A percentile compares a stretch with the other conserved stretches of the same genome.
Conservation (phyloP, 2,113 vertebrate genomes). For the Equus quagga region DNA sequence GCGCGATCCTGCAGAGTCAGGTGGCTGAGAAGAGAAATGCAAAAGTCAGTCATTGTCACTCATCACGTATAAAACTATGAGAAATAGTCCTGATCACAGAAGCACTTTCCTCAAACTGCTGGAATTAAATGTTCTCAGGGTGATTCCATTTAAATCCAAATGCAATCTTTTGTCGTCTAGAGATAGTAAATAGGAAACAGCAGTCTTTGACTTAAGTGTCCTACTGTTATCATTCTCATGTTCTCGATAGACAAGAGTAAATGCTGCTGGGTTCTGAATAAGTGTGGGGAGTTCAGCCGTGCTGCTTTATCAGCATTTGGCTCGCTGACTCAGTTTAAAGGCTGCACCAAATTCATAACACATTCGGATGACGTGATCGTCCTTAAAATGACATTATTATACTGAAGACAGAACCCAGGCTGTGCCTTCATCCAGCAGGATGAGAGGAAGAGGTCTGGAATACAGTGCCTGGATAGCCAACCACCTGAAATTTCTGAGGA, state of each 20-base stretch:
- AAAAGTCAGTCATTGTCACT: not conserved
- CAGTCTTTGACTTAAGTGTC: not conserved
- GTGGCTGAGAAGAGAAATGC: not conserved
- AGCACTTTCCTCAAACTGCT: not conserved
- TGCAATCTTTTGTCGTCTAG: not conserved
- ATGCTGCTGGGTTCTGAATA: not conserved
- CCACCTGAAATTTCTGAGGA: not conserved
- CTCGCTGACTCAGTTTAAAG: not conserved
- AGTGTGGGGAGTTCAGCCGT: not conserved
- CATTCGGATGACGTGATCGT: not conserved
- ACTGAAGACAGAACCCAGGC: not conserved
- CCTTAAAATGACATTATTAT: not conserved
- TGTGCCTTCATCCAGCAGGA: accelerated
- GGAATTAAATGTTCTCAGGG: not conserved
- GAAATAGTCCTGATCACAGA: not conserved
- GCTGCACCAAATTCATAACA: not conserved
- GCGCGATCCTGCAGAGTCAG: not conserved
- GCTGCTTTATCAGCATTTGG: not conserved
- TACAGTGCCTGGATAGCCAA: not conserved
- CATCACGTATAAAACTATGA: not conserved
- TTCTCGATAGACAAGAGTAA: not conserved
- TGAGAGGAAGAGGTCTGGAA: not conserved
- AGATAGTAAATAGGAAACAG: not conserved
- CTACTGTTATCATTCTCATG: not conserved
- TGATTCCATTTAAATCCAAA: not conserved